Conservation (phyloP, 53 echinoderm and acorn worm species). For the Crossaster papposus region DNA sequence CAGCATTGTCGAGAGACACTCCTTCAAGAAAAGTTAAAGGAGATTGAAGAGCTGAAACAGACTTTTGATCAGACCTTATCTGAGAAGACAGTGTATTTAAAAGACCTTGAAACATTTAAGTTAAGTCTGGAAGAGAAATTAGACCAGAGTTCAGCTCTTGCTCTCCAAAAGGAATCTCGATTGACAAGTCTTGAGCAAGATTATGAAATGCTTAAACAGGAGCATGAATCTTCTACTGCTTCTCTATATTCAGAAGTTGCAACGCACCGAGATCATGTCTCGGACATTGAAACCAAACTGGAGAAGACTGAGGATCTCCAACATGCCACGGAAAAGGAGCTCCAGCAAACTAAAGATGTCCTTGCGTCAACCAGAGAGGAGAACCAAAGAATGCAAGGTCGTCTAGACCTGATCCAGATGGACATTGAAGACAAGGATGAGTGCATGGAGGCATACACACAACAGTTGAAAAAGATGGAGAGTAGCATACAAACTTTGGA, state of each 20-base stretch:
- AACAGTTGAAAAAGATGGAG: conserved; percentile 66
- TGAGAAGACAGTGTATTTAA: conserved; percentile 8
- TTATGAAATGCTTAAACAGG: conserved; percentile 33
- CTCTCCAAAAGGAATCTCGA: conserved; percentile 56
- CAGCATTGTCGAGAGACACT: conserved; percentile 33
- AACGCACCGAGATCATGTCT: conserved; percentile 41
- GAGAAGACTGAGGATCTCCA: conserved; percentile 70
- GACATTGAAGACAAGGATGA: conserved; percentile 86
- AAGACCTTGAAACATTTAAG: conserved; percentile 32
- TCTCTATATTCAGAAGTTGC: conserved; percentile 32
- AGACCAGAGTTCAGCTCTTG: conserved; percentile 11
- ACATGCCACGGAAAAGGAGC: conserved; percentile 63
- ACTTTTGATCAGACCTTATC: conserved; percentile 19
- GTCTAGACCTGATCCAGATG: conserved; percentile 83
- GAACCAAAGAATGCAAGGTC: conserved; percentile 72
- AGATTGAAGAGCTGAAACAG: conserved; percentile 49
- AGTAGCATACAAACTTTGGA: conserved; percentile 52
- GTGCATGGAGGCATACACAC: conserved; percentile 59
- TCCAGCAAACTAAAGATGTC: conserved; percentile 51
- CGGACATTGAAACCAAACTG: conserved; percentile 32
- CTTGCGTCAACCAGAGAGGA: conserved; percentile 60
- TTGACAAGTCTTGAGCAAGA: conserved; percentile 23
- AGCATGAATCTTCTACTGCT: conserved; percentile 24
- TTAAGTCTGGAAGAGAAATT: conserved; percentile 42
- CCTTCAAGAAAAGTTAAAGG: conserved; percentile 6